These are phyloP conservation scores for Diplodus sargus DNA, from an alignment of 2,797 vertebrate genomes.

Conservation along the genomic window DNA sequence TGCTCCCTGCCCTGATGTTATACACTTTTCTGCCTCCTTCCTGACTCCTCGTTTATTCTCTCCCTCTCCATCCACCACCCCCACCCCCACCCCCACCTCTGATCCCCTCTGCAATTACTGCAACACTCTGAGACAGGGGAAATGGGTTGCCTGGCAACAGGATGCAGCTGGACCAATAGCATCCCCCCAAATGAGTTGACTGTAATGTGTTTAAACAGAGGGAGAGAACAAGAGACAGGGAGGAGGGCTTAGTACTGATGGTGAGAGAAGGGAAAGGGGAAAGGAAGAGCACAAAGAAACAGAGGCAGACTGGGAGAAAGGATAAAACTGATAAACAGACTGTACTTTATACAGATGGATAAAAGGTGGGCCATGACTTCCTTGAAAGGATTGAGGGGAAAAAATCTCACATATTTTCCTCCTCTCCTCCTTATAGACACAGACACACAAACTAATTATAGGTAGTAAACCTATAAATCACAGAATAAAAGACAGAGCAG, in stretches of 20 bases:
- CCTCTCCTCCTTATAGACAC: background rate
- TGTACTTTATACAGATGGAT: slow-evolving; percentile 10
- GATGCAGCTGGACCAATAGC: slow-evolving; percentile 87
- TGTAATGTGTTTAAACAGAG: slow-evolving; percentile 86
- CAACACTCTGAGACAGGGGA: slow-evolving; percentile 84
- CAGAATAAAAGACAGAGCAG: background rate
- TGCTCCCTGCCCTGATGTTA: slow-evolving; percentile 51
- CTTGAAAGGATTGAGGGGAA: background rate
- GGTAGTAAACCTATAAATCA: too few relatives aligned
- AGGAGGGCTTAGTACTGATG: slow-evolving; percentile 55
- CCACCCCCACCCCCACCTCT: slow-evolving; percentile 40
- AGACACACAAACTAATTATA: background rate
- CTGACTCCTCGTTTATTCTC: slow-evolving; percentile 57
- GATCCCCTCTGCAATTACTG: slow-evolving; percentile 84
- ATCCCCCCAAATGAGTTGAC: slow-evolving; percentile 84
- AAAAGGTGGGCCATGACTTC: slow-evolving; percentile 4
- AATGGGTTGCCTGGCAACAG: slow-evolving; percentile 88
- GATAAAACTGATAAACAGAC: slow-evolving; percentile 31
- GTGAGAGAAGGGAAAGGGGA: slow-evolving; percentile 37
- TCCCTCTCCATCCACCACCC: slow-evolving; percentile 30
- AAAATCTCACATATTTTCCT: background rate
- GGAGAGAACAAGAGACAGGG: slow-evolving; percentile 73
- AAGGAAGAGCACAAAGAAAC: slow-evolving; percentile 50
- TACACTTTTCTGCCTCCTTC: slow-evolving; percentile 56
- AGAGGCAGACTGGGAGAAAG: slow-evolving; percentile 31